These are phyloP conservation scores for Drosophila demipolita DNA, from an alignment of 2,888 invertebrate species.

Conservation along the genomic window DNA sequence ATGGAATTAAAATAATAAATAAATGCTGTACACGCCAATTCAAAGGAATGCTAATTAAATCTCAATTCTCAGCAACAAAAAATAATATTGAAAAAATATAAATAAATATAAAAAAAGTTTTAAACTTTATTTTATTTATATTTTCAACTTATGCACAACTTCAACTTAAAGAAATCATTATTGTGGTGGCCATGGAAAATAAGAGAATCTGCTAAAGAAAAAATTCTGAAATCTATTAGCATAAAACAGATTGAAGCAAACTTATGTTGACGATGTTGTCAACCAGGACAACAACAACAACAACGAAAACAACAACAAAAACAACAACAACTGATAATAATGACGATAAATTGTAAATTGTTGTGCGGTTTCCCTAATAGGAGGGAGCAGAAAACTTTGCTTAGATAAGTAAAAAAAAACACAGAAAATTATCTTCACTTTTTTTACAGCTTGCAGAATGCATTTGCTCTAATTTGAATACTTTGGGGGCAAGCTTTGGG, in stretches of 20 bases:
- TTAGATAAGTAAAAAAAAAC: slow-evolving; percentile 3
- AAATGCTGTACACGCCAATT: neutral
- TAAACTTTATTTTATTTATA: neutral
- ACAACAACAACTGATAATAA: slow-evolving; percentile 45
- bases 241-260: slow-evolving; percentile 75
- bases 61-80: neutral
- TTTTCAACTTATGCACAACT: slow-evolving; percentile 11
- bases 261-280: slow-evolving; percentile 67
- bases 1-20: neutral
- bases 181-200: neutral
- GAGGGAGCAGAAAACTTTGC: slow-evolving; percentile 3
- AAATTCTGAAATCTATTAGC: slow-evolving; percentile 69
- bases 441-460: slow-evolving; percentile 1
- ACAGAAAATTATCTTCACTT: slow-evolving; percentile 4
- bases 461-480: slow-evolving; percentile 2
- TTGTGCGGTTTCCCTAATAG: slow-evolving; percentile 18
- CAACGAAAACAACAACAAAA: slow-evolving; percentile 35
- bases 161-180: slow-evolving; percentile 15
- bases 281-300: slow-evolving; percentile 48
- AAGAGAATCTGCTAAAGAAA: slow-evolving; percentile 57
- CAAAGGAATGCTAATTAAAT: neutral
- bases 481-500: neutral
- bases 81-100: too few relatives aligned
- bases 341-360: slow-evolving; percentile 35
- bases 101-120: too few relatives aligned